These are phyloP conservation scores for Prionace glauca DNA, from an alignment of 2,797 vertebrate genomes.

Conservation along the genomic window DNA sequence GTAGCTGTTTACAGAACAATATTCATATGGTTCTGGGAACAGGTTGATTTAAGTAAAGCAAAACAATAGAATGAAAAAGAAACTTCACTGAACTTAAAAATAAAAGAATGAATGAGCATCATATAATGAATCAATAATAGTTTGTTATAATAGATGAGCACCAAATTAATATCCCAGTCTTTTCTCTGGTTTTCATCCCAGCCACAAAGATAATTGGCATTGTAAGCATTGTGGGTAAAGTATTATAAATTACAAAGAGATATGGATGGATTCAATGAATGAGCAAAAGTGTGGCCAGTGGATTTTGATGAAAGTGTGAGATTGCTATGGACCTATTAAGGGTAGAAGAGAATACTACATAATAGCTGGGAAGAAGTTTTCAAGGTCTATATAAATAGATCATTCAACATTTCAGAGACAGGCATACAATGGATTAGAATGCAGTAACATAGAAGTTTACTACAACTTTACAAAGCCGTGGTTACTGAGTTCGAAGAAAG, in stretches of 20 bases:
- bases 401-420: not conserved
- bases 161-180: not conserved
- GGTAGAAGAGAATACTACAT: not conserved
- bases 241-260: not conserved
- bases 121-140: not conserved
- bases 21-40: not conserved
- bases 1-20: not conserved
- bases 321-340: not conserved
- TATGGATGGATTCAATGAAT: not conserved
- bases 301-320: not conserved
- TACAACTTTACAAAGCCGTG: not conserved
- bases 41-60: not conserved
- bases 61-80: not conserved
- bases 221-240: not conserved
- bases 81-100: not conserved
- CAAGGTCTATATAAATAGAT: not conserved
- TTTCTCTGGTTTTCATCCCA: not conserved
- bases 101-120: not conserved
- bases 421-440: not conserved
- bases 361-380: not conserved
- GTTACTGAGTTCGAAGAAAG: not conserved
- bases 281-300: not conserved
- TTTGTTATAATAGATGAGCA: not conserved
- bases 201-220: not conserved
- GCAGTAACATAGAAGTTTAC: not conserved